Percentiles rank a stretch among this genome's conserved stretches.
Evolutionary conservation across 2,113 vertebrate species (phyloP).

Genomic region (Eulemur macaco): DNA sequence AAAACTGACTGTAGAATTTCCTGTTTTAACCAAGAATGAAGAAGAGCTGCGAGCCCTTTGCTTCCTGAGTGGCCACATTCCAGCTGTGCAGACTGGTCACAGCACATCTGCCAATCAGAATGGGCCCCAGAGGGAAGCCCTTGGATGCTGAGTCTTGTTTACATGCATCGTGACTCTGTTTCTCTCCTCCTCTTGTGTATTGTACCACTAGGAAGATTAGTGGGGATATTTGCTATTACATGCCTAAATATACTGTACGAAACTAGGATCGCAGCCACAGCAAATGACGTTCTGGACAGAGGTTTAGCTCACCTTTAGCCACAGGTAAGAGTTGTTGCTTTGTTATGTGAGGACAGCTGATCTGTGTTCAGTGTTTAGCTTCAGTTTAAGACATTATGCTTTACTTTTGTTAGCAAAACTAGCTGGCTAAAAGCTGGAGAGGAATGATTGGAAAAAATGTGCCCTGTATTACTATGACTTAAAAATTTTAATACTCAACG

Average conservation of each 20-base stretch:
- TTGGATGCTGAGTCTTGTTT: slow-evolving; percentile 66
- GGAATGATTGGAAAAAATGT: background rate
- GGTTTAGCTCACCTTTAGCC: slow-evolving; percentile 58
- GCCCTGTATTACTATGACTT: background rate
- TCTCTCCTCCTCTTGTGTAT: background rate
- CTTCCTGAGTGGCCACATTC: slow-evolving; percentile 81
- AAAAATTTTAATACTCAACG: slow-evolving; percentile 37
- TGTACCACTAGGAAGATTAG: slow-evolving; percentile 44
- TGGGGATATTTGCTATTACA: background rate
- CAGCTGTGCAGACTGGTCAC: slow-evolving; percentile 50
- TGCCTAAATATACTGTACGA: background rate
- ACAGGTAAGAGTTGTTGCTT: slow-evolving; percentile 77
- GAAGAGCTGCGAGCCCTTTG: slow-evolving; percentile 46
- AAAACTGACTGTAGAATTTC: slow-evolving; percentile 63
- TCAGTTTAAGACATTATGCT: background rate
- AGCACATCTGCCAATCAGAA: slow-evolving; percentile 72
- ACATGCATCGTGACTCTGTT: slow-evolving; percentile 44
- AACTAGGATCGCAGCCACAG: background rate
- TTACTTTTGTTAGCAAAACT: slow-evolving; percentile 42
- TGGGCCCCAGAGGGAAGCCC: slow-evolving; percentile 55
- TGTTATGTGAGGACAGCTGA: background rate
- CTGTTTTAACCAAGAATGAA: slow-evolving; percentile 66
- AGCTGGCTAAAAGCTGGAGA: background rate
- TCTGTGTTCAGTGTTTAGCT: background rate
- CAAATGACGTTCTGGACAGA: slow-evolving; percentile 12